Evolutionary conservation across 2,888 invertebrate genomes (phyloP).

Genomic region (Epinotia nisella): DNA sequence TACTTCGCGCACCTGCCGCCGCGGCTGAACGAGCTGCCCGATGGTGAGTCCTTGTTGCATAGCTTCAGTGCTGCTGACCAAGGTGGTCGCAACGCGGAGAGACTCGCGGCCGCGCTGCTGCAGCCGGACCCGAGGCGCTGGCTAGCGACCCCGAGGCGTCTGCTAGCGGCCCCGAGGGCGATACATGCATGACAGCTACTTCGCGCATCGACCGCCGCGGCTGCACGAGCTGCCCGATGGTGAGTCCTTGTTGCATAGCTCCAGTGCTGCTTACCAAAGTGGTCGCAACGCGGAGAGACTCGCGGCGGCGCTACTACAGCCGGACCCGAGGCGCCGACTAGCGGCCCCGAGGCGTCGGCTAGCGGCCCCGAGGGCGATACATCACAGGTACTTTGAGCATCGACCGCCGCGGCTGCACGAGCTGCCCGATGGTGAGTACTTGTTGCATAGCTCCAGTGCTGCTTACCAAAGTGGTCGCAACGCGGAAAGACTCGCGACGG

Average conservation of each 20-base stretch:
- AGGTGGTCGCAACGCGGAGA: slow-evolving; percentile 93
- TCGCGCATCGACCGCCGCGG: slow-evolving; percentile 94
- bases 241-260: slow-evolving; percentile 73
- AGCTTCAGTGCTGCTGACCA: too few relatives aligned
- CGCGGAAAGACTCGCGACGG: neutral
- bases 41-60: slow-evolving; percentile 87
- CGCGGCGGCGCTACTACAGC: slow-evolving; percentile 44
- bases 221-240: slow-evolving; percentile 96
- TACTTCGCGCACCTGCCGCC: slow-evolving; percentile 96
- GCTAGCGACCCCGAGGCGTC: slow-evolving; percentile 92
- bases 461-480: neutral
- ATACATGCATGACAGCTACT: slow-evolving; percentile 95
- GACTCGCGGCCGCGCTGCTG: slow-evolving; percentile 93
- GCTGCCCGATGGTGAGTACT: slow-evolving; percentile 93
- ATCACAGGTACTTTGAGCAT: slow-evolving; percentile 95
- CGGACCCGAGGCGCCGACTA: neutral
- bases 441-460: neutral
- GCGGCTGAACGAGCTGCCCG: slow-evolving; percentile 95
- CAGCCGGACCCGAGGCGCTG: slow-evolving; percentile 94
- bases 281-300: slow-evolving; percentile 68
- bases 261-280: neutral
- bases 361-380: slow-evolving; percentile 91
- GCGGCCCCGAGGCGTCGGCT: slow-evolving; percentile 87
- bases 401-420: slow-evolving; percentile 95
- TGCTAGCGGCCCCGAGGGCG: slow-evolving; percentile 94